Percentiles rank a stretch among this genome's conserved stretches.
Conservation (phyloP, 2,113 vertebrate species). For the Lipophrys pholis region DNA sequence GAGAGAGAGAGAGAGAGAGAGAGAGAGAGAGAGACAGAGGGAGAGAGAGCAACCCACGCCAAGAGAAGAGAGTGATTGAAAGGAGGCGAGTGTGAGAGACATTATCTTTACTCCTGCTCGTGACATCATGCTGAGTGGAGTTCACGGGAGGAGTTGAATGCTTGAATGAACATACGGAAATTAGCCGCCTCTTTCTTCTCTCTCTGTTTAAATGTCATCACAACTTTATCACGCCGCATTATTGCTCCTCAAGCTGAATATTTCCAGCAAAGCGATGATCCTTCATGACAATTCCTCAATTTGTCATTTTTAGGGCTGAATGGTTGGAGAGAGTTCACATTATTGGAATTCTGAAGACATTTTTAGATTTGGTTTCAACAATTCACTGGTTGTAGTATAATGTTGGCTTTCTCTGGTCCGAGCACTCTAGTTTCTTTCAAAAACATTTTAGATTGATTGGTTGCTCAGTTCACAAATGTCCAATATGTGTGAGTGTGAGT, state of each 20-base stretch:
- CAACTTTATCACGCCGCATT: background rate
- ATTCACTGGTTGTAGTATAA: no score
- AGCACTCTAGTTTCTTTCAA: no score
- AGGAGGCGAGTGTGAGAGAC: conserved; percentile 58
- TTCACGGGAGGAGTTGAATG: conserved; percentile 8
- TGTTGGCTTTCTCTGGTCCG: no score
- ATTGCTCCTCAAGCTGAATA: background rate
- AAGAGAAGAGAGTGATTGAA: conserved; percentile 53
- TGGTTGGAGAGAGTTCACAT: background rate
- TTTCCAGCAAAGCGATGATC: conserved; percentile 2
- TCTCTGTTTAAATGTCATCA: conserved; percentile 31
- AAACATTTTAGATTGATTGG: no score
- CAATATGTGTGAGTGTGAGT: no score
- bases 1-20: conserved; percentile 50
- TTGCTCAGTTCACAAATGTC: no score
- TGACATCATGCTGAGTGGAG: conserved; percentile 52
- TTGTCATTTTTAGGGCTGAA: background rate
- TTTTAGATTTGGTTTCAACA: no score
- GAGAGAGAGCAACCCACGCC: conserved; percentile 57
- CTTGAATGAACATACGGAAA: conserved; percentile 46
- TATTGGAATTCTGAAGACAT: background rate
- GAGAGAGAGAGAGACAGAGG: conserved; percentile 48
- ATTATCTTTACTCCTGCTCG: conserved; percentile 53
- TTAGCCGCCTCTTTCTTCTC: conserved; percentile 12
- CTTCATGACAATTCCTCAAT: background rate